Conservation (phyloP, 2,888 invertebrate species). For the Noctuana brunneofusca region DNA sequence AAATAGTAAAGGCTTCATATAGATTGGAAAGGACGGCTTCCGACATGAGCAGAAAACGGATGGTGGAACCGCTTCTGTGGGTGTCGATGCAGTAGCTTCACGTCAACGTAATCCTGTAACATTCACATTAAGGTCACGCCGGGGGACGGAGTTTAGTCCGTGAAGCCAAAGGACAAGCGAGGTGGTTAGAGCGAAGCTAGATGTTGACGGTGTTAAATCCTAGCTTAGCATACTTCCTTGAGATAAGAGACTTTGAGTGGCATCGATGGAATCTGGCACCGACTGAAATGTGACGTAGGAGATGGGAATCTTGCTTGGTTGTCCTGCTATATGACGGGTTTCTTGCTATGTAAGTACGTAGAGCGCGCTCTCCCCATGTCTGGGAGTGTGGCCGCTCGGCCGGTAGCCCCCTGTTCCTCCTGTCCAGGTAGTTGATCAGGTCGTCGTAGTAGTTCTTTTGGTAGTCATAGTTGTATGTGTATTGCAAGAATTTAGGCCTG, state of each 20-base stretch:
- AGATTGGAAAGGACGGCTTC: constrained; percentile 73
- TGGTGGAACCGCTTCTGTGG: constrained; percentile 34
- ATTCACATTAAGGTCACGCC: constrained; percentile 75
- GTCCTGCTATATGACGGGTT: constrained; percentile 84
- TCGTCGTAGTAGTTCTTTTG: constrained; percentile 94
- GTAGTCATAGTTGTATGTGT: constrained; percentile 92
- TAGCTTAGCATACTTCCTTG: constrained; percentile 86
- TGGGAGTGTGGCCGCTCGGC: constrained; percentile 90
- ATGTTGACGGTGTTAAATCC: constrained; percentile 78
- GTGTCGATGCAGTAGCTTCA: constrained; percentile 51
- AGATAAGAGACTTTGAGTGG: constrained; percentile 89
- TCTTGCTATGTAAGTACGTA: constrained; percentile 86
- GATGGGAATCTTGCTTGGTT: constrained; percentile 81
- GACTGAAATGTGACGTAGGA: constrained; percentile 85
- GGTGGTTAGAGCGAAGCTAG: constrained; percentile 77
- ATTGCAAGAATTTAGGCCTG: constrained; percentile 91
- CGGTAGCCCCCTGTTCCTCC: constrained; percentile 86
- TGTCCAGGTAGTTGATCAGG: constrained; percentile 91
- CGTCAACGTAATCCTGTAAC: constrained; percentile 79
- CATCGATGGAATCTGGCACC: constrained; percentile 88
- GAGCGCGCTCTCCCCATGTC: constrained; percentile 92
- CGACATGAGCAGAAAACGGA: constrained; percentile 42
- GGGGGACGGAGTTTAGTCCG: constrained; percentile 54
- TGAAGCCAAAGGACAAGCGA: constrained; percentile 74
- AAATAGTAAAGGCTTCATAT: constrained; percentile 59